These are phyloP conservation scores for Distichodus sexfasciatus DNA, from an alignment of 2,797 vertebrate species.

Conservation along the genomic window DNA sequence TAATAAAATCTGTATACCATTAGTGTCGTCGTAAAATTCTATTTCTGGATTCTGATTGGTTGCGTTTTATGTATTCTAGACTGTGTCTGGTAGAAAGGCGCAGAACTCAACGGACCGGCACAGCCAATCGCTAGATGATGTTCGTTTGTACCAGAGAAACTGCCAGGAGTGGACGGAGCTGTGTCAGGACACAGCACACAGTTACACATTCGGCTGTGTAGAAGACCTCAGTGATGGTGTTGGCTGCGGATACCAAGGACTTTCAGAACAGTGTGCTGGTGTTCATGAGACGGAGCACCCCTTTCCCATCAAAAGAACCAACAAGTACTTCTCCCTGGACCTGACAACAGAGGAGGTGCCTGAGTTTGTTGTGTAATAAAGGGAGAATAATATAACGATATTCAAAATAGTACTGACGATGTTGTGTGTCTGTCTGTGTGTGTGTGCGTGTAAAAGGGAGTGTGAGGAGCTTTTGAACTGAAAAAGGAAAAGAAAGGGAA, in stretches of 20 bases:
- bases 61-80: slow-evolving; percentile 66
- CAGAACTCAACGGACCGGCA: slow-evolving; percentile 92
- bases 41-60: not conserved
- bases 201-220: slow-evolving; percentile 94
- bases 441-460: not conserved
- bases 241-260: slow-evolving; percentile 77
- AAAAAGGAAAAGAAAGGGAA: slow-evolving; percentile 25
- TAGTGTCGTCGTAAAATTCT: not conserved
- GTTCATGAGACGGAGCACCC: slow-evolving; percentile 79
- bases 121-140: slow-evolving; percentile 94
- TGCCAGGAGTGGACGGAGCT: slow-evolving; percentile 88
- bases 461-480: not conserved
- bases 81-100: slow-evolving; percentile 80
- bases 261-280: slow-evolving; percentile 85
- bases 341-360: slow-evolving; percentile 91
- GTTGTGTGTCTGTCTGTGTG: not conserved
- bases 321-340: slow-evolving; percentile 98
- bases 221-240: slow-evolving; percentile 83
- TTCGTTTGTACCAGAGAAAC: slow-evolving; percentile 94
- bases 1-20: not conserved
- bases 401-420: slow-evolving; percentile 12
- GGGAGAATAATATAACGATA: slow-evolving; percentile 11
- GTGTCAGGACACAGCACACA: slow-evolving; percentile 95
- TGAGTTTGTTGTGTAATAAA: slow-evolving; percentile 91
- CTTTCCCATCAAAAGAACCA: slow-evolving; percentile 92